Base-by-base conservation (phyloP, 2,888 invertebrate genomes). In the Seira ritae region DNA sequence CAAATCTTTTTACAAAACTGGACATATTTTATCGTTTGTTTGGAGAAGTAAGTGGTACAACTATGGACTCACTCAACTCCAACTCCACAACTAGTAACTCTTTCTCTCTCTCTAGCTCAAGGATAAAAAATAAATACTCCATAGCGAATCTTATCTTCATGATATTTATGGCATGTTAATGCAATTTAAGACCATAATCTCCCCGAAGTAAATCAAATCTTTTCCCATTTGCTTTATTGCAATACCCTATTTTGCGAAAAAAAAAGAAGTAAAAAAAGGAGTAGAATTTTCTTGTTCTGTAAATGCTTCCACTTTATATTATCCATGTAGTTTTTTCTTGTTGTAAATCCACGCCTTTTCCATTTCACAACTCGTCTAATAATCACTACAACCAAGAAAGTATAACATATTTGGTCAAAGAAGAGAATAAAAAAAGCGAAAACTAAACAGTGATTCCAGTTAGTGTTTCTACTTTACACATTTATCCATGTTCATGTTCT, bases 151-250 rank as follows among this genome's bases (percentile, higher is more conserved):
- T 55, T 55, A 55, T 55, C 55, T 55, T 55, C 67, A 75, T 67
- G 66, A 67, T 75, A 75, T 75, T 75, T 75, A 75, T 75, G 75
- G 75, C 66, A 75, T 75, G 67, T 24, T 75, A 65, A 75, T 75
- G 75, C 55, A 65, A 67, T 75, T 75, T 75, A 46, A 66, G 46
- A 67, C 50, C 72, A 71, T 72, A 79, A 79, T 79, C 78, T 79
- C 65, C 55, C 17, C 50, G 42, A 70, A 79, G 71, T 80, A 80
- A 80, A 80, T 80, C 73, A 73, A 80, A 68, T 80, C 68, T 50
- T 72, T 55, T 77, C n/a, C 55, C 17, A 55, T 70, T 77, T 70
- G 55, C 69, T 77, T 75, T 75, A 75, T 75, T 75, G 37, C 75
- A 3, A 24, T 67, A 55, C 55, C 55, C 55, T 15, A 55, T 55